A percentile compares a stretch with the other conserved stretches of the same genome.
These are phyloP conservation scores for Aplodontia rufa DNA, from an alignment of 2,113 vertebrate genomes.

Conservation along the genomic window DNA sequence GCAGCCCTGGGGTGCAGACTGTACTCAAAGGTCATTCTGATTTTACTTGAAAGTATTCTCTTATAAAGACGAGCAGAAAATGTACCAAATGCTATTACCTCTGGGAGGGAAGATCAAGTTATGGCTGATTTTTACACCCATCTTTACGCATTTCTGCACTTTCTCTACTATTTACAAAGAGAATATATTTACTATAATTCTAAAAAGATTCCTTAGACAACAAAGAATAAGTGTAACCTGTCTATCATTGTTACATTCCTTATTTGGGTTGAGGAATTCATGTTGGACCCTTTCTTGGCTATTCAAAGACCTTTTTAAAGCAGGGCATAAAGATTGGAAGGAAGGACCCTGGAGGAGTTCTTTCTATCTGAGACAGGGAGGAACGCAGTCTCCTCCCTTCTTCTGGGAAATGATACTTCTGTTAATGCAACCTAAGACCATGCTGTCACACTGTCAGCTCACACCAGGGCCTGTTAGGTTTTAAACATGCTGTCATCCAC, in stretches of 20 bases:
- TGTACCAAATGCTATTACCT: not conserved
- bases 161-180: slow-evolving; percentile 12
- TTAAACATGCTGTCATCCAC: accelerated
- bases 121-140: not conserved
- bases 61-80: not conserved
- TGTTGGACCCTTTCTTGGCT: not conserved
- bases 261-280: not conserved
- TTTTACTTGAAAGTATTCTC: not conserved
- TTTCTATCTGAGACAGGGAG: not conserved
- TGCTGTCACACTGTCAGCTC: not conserved
- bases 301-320: slow-evolving; percentile 39
- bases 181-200: slow-evolving; percentile 31
- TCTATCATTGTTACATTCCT: too few relatives aligned
- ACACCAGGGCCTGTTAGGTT: accelerated
- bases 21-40: not conserved
- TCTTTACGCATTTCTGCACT: not conserved
- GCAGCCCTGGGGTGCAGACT: not conserved
- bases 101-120: not conserved
- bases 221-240: not conserved
- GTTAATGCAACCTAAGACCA: not conserved
- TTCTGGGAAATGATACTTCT: not conserved
- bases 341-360: not conserved
- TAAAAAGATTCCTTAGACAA: not conserved
- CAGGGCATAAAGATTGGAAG: not conserved
- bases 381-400: not conserved